Base-by-base conservation (phyloP, 2,113 vertebrate species). In the Leuciscus idus region DNA sequence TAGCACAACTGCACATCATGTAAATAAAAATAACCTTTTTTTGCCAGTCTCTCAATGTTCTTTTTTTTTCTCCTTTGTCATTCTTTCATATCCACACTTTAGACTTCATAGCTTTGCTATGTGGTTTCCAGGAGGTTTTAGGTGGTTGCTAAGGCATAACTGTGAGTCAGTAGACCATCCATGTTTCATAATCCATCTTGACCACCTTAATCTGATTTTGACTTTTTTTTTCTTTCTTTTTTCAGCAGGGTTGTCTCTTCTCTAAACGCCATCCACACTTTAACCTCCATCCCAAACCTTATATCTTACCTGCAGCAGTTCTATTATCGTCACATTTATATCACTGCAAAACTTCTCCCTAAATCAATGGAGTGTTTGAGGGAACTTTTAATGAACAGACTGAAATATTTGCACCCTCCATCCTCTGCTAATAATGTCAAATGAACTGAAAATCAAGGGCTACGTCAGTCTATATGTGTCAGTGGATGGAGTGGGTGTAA, bases 351-450 rank as follows among this genome's bases (percentile, higher is more conserved):
- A 66, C 61, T 64, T 81, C 78, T 33, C 48, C 8, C 10, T 17
- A 73, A 91, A 88, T 87, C 84, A 82, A 85, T 90, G 87, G 82
- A 92, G 88, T 90, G 91, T 81, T 89, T 91, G 87, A 92, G 28
- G 92, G 91, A 93, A 92, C 91, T 90, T 91, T 88, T 93, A 91
- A 93, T 92, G 87, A 89, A 90, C 89, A 81, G 50, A 83, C 48
- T 88, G 91, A 91, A 92, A 91, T 91, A 92, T 91, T 46, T 23
- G 11, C 9, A 26, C 88, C 90, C 90, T 92, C 89, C 89, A 88
- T 89, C 90, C 90, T 87, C 1, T 48, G 81, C 89, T 95, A 93
- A 95, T 90, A 90, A 94, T 94, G 93, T 93, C 93, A 77, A 28
- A 30, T 50, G 50, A 55, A 57, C 43, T 87, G 91, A 90, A 92